Percentiles rank a stretch among this genome's conserved stretches.
phyloP scores from a whole-genome alignment of 2,113 vertebrate species.

The Thunnus maccoyii region DNA sequence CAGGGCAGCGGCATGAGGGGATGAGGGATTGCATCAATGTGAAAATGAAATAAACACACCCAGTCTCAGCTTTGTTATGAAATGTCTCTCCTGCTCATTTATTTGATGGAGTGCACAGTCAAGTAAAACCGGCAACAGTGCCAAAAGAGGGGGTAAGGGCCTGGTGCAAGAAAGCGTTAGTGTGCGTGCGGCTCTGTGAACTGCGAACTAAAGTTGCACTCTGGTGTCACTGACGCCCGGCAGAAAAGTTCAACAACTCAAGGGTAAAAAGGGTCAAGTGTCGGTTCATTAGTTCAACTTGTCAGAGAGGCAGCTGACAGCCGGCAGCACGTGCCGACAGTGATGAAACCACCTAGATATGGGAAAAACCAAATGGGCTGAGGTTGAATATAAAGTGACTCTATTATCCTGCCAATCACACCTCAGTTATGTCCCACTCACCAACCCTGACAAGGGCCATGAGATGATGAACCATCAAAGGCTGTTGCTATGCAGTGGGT shows the following conservation, averaged over 20 bases:
- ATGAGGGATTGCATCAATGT: slow-evolving; percentile 54
- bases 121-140: slow-evolving; percentile 58
- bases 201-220: slow-evolving; percentile 48
- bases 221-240: slow-evolving; percentile 36
- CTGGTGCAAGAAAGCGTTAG: not conserved
- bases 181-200: slow-evolving; percentile 36
- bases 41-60: slow-evolving; percentile 76
- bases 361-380: slow-evolving; percentile 28
- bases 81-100: slow-evolving; percentile 76
- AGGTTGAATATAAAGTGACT: slow-evolving; percentile 52
- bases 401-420: slow-evolving; percentile 59
- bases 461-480: slow-evolving; percentile 33
- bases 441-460: slow-evolving; percentile 24
- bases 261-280: slow-evolving; percentile 62
- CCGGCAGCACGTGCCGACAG: not conserved
- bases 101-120: slow-evolving; percentile 75
- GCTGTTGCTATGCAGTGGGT: slow-evolving; percentile 4
- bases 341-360: slow-evolving; percentile 38
- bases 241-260: slow-evolving; percentile 60
- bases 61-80: slow-evolving; percentile 75
- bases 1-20: not conserved
- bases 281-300: slow-evolving; percentile 60
- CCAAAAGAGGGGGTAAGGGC: slow-evolving; percentile 37
- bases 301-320: slow-evolving; percentile 54
- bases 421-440: slow-evolving; percentile 5